Evolutionary conservation across 2,888 invertebrate genomes (phyloP).

Genomic region (Agriopis aurantiaria): DNA sequence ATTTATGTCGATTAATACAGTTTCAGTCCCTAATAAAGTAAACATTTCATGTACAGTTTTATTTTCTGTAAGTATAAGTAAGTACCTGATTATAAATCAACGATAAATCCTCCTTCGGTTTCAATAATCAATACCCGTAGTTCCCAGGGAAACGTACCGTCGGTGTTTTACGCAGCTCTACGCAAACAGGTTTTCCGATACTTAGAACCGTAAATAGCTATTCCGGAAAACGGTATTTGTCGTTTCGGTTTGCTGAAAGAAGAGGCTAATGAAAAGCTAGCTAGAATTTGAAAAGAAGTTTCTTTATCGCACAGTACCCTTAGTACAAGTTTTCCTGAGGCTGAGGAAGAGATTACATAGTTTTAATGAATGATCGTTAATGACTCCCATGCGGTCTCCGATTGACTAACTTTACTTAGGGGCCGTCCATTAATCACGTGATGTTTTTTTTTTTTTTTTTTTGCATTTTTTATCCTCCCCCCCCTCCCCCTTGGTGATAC

Average conservation of each 20-base stretch:
- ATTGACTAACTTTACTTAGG: too few relatives aligned
- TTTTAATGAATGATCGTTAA: too few relatives aligned
- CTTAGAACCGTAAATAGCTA: constrained; percentile 5
- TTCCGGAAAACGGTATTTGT: not conserved
- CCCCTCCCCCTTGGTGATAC: too few relatives aligned
- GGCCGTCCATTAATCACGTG: too few relatives aligned
- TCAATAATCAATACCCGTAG: constrained; percentile 1
- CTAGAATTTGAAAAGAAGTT: not conserved
- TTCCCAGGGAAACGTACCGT: constrained; percentile 5
- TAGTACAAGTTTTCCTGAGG: too few relatives aligned
- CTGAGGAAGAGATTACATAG: too few relatives aligned
- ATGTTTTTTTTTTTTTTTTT: too few relatives aligned
- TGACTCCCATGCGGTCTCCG: too few relatives aligned
- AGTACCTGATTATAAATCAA: not conserved
- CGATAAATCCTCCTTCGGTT: not conserved
- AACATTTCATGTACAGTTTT: too few relatives aligned
- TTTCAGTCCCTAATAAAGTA: too few relatives aligned
- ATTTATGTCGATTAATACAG: too few relatives aligned
- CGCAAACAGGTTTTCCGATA: constrained; percentile 18
- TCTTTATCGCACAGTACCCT: not conserved
- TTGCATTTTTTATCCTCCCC: too few relatives aligned
- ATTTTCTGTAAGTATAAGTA: not conserved
- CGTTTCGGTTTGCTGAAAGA: not conserved
- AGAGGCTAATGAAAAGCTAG: not conserved
- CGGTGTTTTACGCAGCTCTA: constrained; percentile 1